A percentile compares a stretch with the other conserved stretches of the same genome.
Conservation (phyloP, 2,888 invertebrate genomes). For the Diachrysia chrysitis region DNA sequence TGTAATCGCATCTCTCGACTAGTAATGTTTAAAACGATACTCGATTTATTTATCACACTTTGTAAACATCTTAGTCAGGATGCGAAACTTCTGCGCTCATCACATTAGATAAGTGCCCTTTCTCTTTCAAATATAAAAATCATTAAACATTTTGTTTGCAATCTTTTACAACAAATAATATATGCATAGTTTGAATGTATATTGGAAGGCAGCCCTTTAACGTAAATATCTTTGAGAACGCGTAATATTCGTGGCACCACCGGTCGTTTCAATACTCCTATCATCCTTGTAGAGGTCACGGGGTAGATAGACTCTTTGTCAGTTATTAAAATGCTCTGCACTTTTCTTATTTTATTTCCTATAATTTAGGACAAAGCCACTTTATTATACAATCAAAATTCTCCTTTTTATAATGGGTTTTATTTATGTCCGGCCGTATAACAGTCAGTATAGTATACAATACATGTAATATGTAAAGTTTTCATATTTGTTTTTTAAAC, state of each 20-base stretch:
- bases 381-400: not conserved
- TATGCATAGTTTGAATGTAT: constrained; percentile 29
- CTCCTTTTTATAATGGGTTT: not conserved
- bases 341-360: constrained; percentile 19
- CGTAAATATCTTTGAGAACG: constrained; percentile 38
- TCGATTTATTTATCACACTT: constrained; percentile 10
- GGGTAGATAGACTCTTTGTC: constrained; percentile 41
- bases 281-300: constrained; percentile 50
- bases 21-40: constrained; percentile 25
- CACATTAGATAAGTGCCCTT: constrained; percentile 32
- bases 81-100: constrained; percentile 27
- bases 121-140: constrained; percentile 37
- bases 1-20: constrained; percentile 52
- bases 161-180: constrained; percentile 36
- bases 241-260: constrained; percentile 34
- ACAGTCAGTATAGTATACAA: not conserved
- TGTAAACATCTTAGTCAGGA: constrained; percentile 31
- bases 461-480: too few species aligned
- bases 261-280: constrained; percentile 37
- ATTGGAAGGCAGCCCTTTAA: constrained; percentile 26
- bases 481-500: constrained; percentile 3
- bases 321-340: constrained; percentile 31
- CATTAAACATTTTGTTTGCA: constrained; percentile 25
- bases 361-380: not conserved
- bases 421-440: constrained; percentile 26